Percentiles rank a stretch among this genome's conserved stretches.
Evolutionary conservation across 2,113 vertebrate genomes (phyloP).

Genomic region (Oceanites oceanicus): DNA sequence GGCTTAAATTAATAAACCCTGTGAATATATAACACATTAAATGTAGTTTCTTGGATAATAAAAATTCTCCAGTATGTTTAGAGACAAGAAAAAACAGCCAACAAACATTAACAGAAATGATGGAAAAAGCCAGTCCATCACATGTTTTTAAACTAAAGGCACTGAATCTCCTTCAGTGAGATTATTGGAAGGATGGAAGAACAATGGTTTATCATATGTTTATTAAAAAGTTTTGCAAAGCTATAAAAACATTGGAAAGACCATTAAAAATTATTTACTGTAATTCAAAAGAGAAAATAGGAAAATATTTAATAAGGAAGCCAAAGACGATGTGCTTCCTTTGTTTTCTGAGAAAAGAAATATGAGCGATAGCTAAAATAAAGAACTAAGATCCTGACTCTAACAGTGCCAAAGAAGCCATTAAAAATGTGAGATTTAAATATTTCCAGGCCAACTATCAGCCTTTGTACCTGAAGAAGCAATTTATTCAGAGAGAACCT

Average conservation of each 20-base stretch:
- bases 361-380: neutral
- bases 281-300: neutral
- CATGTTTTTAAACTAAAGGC: neutral
- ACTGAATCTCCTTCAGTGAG: neutral
- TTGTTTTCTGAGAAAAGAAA: neutral
- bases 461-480: neutral
- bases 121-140: neutral
- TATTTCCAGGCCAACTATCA: neutral
- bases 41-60: neutral
- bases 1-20: neutral
- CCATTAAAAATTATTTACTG: neutral
- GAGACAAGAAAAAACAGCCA: neutral
- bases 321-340: neutral
- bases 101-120: neutral
- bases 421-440: neutral
- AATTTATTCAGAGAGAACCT: neutral
- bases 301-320: neutral
- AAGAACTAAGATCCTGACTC: neutral
- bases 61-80: neutral
- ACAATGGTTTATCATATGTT: fast-evolving
- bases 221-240: neutral
- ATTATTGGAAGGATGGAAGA: neutral
- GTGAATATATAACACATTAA: neutral
- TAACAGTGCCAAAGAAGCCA: neutral
- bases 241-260: neutral